Evolutionary conservation across 1,140 invertebrate genomes (phyloP).

Genomic region (Gonioctena quinquepunctata): DNA sequence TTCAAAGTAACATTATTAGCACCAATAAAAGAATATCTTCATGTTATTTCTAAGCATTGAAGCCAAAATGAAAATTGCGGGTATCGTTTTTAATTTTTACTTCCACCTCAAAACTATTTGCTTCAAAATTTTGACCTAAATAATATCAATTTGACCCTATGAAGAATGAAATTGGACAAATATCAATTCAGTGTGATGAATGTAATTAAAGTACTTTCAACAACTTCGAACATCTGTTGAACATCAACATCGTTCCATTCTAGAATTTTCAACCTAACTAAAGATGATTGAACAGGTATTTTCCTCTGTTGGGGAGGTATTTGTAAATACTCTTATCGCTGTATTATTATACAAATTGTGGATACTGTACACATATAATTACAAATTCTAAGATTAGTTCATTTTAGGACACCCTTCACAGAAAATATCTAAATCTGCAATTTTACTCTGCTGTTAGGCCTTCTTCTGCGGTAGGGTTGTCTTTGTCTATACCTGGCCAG

Average conservation of each 20-base stretch:
- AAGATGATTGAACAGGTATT: no score
- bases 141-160: not conserved
- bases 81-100: no score
- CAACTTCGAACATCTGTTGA: not conserved
- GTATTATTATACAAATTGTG: not conserved
- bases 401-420: not conserved
- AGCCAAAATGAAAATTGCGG: no score
- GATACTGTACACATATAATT: slow-evolving; percentile 11
- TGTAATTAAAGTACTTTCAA: not conserved
- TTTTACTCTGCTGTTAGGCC: not conserved
- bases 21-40: not conserved
- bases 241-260: not conserved
- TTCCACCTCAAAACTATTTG: not conserved
- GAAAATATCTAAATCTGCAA: not conserved
- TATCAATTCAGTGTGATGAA: not conserved
- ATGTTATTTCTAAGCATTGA: not conserved
- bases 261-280: not conserved
- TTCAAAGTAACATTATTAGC: not conserved
- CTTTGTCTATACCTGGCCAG: not conserved
- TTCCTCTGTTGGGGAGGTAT: not conserved
- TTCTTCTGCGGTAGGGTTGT: not conserved
- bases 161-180: not conserved
- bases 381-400: not conserved
- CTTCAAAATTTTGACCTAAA: not conserved
- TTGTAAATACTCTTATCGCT: not conserved